phyloP scores from a whole-genome alignment of 1,140 invertebrate species.

The Bicyclus anynana region DNA sequence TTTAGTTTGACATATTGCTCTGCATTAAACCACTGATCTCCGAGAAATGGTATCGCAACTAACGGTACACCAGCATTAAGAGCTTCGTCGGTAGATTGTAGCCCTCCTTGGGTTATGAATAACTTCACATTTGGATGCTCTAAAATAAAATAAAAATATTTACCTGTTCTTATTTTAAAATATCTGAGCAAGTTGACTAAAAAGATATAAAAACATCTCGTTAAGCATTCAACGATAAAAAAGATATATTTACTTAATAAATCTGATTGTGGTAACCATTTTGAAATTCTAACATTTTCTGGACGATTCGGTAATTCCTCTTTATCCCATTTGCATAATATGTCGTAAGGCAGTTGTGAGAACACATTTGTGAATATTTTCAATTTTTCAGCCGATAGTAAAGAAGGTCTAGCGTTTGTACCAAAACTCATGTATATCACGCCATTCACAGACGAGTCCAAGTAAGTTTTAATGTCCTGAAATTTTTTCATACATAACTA shows the following conservation, averaged over 20 bases:
- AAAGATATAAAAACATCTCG: too few relatives aligned
- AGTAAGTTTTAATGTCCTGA: constrained; percentile 72
- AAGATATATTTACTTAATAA: constrained; percentile 22
- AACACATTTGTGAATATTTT: constrained; percentile 66
- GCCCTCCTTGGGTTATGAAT: constrained; percentile 58
- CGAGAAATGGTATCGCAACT: constrained; percentile 38
- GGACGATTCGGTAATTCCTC: constrained; percentile 48
- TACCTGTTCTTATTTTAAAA: too few relatives aligned
- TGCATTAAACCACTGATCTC: constrained; percentile 50
- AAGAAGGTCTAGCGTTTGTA: constrained; percentile 67
- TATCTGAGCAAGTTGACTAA: too few relatives aligned
- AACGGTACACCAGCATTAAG: constrained; percentile 30
- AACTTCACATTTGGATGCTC: constrained; percentile 34
- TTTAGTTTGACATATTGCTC: constrained; percentile 33
- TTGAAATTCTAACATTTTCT: constrained; percentile 58
- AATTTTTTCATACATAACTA: too few relatives aligned
- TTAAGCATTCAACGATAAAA: too few relatives aligned
- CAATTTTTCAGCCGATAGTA: constrained; percentile 55
- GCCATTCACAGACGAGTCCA: constrained; percentile 76
- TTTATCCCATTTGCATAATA: constrained; percentile 74
- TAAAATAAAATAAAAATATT: constrained; percentile 8
- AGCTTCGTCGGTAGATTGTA: constrained; percentile 44
- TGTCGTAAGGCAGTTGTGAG: constrained; percentile 54
- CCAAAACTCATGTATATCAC: constrained; percentile 82
- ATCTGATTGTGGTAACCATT: constrained; percentile 31